A percentile compares a stretch with the other conserved stretches of the same genome.
Conservation (phyloP, 2,113 vertebrate species). For the Perca schrenkii region DNA sequence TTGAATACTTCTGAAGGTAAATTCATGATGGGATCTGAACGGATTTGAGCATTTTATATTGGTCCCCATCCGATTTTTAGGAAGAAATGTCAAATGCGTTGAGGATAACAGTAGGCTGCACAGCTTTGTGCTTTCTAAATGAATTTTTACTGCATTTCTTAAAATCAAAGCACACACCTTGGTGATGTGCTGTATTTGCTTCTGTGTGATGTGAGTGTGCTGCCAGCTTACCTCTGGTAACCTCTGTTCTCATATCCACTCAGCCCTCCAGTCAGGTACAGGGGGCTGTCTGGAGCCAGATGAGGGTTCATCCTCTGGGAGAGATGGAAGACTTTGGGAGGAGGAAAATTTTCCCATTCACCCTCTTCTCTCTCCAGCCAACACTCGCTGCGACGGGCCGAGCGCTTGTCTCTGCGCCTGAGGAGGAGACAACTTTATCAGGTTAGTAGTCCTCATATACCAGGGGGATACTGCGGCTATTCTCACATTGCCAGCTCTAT, state of each 20-base stretch:
- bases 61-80: too few relatives aligned
- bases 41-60: too few relatives aligned
- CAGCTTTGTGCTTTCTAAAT: too few relatives aligned
- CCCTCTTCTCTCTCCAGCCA: constrained; percentile 84
- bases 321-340: constrained; percentile 83
- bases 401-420: constrained; percentile 77
- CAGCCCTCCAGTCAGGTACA: constrained; percentile 78
- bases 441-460: background rate
- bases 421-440: background rate
- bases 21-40: too few relatives aligned
- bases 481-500: too few relatives aligned
- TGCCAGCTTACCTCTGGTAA: constrained; percentile 78
- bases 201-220: background rate
- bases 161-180: background rate
- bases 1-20: too few relatives aligned
- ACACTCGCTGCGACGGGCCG: constrained; percentile 73
- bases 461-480: background rate
- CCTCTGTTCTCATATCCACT: constrained; percentile 83
- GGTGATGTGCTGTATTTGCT: background rate
- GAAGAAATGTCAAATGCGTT: background rate
- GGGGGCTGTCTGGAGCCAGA: constrained; percentile 76
- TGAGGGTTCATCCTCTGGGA: constrained; percentile 80
- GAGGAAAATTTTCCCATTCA: constrained; percentile 81
- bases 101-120: background rate
- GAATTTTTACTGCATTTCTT: background rate